Evolutionary conservation across 2,113 vertebrate species (phyloP).

Genomic region (Diglossa brunneiventris): DNA sequence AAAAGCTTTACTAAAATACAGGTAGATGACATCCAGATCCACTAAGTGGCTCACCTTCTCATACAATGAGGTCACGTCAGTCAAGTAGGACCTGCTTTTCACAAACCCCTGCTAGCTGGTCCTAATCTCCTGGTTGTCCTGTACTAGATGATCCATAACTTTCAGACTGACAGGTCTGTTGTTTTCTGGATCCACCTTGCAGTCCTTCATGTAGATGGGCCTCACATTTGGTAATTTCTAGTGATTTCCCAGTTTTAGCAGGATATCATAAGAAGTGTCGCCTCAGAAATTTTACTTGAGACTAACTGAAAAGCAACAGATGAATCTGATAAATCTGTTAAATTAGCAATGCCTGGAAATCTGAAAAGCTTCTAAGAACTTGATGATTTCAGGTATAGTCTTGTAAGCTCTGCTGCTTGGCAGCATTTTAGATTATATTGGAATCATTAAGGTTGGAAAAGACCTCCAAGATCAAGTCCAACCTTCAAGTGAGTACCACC

Average conservation of each 20-base stretch:
- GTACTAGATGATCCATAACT: background rate
- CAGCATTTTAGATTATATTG: background rate
- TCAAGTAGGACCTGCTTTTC: background rate
- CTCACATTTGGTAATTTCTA: background rate
- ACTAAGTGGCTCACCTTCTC: background rate
- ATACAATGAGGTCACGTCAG: background rate
- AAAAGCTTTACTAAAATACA: background rate
- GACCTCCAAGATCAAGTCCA: background rate
- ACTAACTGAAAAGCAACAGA: background rate
- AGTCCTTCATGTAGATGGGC: background rate
- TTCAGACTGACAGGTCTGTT: background rate
- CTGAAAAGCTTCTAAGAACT: background rate
- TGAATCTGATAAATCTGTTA: background rate
- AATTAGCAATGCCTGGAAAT: background rate
- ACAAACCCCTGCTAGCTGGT: background rate
- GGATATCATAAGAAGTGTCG: accelerated
- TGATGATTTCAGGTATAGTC: background rate
- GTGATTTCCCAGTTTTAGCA: background rate
- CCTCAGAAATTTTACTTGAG: background rate
- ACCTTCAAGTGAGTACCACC: background rate
- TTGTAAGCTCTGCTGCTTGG: background rate
- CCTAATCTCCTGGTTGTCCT: background rate
- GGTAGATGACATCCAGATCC: background rate
- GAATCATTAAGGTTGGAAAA: background rate
- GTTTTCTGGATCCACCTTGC: background rate